phyloP scores from a whole-genome alignment of 2,797 vertebrate species.

The Rhadinocentrus ornatus region DNA sequence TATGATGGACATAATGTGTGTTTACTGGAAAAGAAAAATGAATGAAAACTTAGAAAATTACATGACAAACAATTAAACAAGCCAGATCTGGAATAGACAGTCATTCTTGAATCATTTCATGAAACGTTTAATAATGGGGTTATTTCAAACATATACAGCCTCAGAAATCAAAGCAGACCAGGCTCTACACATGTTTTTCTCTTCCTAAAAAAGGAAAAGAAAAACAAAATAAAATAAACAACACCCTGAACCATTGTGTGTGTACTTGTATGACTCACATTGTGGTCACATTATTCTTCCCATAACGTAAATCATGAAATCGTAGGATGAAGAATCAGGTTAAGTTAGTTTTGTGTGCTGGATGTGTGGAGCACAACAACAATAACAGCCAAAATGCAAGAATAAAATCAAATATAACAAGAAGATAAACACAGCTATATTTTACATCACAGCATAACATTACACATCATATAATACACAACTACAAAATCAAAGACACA shows the following conservation, averaged over 20 bases:
- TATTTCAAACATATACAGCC: not conserved
- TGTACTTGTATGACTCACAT: not conserved
- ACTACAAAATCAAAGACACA: not conserved
- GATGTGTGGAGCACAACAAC: not conserved
- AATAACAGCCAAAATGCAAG: too few relatives aligned
- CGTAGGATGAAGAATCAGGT: not conserved
- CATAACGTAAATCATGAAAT: constrained; percentile 15
- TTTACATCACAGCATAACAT: not conserved
- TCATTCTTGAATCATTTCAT: not conserved
- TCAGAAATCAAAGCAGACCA: not conserved
- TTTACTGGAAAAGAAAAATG: not conserved
- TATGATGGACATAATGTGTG: constrained; percentile 10
- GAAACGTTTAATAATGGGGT: not conserved
- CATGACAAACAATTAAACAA: not conserved
- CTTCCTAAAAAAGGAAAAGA: too few relatives aligned
- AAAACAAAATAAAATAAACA: too few relatives aligned
- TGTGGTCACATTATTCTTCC: constrained; percentile 10
- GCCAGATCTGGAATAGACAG: not conserved
- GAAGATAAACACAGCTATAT: not conserved
- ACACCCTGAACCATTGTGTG: too few relatives aligned
- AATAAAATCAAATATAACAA: not conserved
- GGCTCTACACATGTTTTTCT: not conserved
- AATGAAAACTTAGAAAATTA: not conserved
- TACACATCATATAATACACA: not conserved
- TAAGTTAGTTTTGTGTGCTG: not conserved